These are phyloP conservation scores for Falco berigora DNA, from an alignment of 2,797 vertebrate genomes.

Conservation along the genomic window DNA sequence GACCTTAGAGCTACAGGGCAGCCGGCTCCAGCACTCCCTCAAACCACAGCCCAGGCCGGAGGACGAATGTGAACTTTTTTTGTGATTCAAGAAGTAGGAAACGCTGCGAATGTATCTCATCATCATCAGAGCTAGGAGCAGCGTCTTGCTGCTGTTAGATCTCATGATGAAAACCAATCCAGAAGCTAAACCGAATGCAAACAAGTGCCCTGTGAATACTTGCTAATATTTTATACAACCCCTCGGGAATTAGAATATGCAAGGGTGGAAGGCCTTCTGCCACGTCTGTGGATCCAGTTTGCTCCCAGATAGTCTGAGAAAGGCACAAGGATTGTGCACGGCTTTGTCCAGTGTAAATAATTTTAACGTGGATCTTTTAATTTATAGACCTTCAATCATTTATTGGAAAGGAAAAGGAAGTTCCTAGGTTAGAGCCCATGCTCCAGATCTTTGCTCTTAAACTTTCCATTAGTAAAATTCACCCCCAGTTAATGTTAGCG, in stretches of 20 bases:
- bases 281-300: background rate
- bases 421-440: background rate
- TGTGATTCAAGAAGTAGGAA: conserved; percentile 36
- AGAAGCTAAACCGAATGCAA: conserved; percentile 47
- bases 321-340: background rate
- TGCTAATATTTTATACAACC: conserved; percentile 42
- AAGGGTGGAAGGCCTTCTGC: conserved; percentile 43
- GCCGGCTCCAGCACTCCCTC: conserved; percentile 68
- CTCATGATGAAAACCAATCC: conserved; percentile 48
- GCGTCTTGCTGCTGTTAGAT: conserved; percentile 41
- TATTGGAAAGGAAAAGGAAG: background rate
- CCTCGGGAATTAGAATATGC: conserved; percentile 62
- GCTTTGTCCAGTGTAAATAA: conserved; percentile 54
- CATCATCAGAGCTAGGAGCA: conserved; percentile 56
- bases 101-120: conserved; percentile 56
- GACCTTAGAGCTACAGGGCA: conserved; percentile 64
- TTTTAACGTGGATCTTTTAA: background rate
- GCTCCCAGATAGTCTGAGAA: background rate
- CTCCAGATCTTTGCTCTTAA: conserved; percentile 27
- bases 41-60: conserved; percentile 65
- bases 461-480: conserved; percentile 1
- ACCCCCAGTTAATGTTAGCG: background rate
- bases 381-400: background rate
- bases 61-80: conserved; percentile 59
- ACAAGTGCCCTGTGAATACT: conserved; percentile 75